Base-by-base conservation (phyloP, 2,888 invertebrate species). In the Amiota communis region DNA sequence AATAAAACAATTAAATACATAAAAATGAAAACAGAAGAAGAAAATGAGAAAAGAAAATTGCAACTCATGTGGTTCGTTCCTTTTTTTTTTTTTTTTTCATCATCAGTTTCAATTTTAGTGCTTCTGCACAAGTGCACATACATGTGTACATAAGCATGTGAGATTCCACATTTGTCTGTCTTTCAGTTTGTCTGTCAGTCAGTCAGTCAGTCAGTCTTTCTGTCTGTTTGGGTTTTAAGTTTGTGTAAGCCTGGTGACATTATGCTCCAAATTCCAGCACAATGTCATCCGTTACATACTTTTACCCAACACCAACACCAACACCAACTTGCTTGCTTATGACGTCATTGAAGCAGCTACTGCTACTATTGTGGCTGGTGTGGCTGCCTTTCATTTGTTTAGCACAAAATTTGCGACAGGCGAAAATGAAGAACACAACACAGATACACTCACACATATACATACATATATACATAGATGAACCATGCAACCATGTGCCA, bases 271-370 rank as follows among this genome's bases (percentile, higher is more conserved):
- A 48, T 67, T 67, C 65, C 49, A 17, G 49, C 49, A 17, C 65
- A 67, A 67, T 49, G 49, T 67, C 65, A 46, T n/a, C 36, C 36
- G 84, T 85, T 81, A 75, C 75, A 75, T 74, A 78, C 78, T 77
- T 69, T 83, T 71, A 73, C 68, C 12, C 69, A 68, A 48, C n/a
- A 59, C 47, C 15, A 46, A 64, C n/a, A n/a, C n/a, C n/a, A n/a
- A n/a, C n/a, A n/a, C n/a, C n/a, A n/a, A n/a, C n/a, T n/a, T n/a
- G n/a, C 64, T 61, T 57, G 13, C 70, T 67, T 57, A 72, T 69
- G 83, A 85, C 83, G 86, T 85, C 86, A 85, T 72, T 81, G 76
- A 77, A 71, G 73, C 48, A 71, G 80, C 71, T 70, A 36, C 36
- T 36, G 63, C 76, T 53, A 56, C 69, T 63, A 71, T 77, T 68